A percentile compares a stretch with the other conserved stretches of the same genome.
Evolutionary conservation across 2,888 invertebrate species (phyloP).

Genomic region (Flexamia atlantica): DNA sequence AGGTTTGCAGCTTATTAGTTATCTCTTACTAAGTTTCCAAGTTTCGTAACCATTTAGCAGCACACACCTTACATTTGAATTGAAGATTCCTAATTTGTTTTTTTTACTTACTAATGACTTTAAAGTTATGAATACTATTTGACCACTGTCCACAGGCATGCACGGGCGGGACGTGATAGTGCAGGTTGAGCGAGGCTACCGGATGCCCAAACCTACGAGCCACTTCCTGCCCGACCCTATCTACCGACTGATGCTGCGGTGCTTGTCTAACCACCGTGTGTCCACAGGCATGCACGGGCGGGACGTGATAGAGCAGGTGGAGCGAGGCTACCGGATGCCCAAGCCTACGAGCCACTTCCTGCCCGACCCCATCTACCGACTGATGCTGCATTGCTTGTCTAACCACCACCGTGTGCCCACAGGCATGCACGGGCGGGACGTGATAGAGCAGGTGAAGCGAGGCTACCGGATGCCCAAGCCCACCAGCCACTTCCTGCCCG

Average conservation of each 20-base stretch:
- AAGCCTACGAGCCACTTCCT: conserved; percentile 93
- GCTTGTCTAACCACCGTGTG: too few species aligned
- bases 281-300: conserved; percentile 94
- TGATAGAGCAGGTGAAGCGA: conserved; percentile 96
- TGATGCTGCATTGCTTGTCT: conserved; percentile 98
- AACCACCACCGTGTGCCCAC: too few species aligned
- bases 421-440: conserved; percentile 97
- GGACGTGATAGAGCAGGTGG: conserved; percentile 98
- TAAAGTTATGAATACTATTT: too few species aligned
- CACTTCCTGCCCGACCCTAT: conserved; percentile 96
- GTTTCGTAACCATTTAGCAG: too few species aligned
- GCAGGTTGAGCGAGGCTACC: conserved; percentile 96
- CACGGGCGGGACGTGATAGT: conserved; percentile 98
- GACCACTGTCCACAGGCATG: conserved; percentile 88
- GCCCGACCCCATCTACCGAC: conserved; percentile 95
- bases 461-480: conserved; percentile 99
- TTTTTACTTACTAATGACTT: too few species aligned
- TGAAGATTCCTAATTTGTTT: too few species aligned
- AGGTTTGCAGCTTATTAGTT: too few species aligned
- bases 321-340: conserved; percentile 98
- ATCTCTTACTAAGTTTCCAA: too few species aligned
- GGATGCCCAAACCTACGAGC: conserved; percentile 96
- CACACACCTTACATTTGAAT: too few species aligned
- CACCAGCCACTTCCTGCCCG: conserved; percentile 91
- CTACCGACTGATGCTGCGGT: conserved; percentile 95